These are phyloP conservation scores for Caenorhabditis briggsae DNA, from an alignment of 1,140 invertebrate species.

Conservation along the genomic window DNA sequence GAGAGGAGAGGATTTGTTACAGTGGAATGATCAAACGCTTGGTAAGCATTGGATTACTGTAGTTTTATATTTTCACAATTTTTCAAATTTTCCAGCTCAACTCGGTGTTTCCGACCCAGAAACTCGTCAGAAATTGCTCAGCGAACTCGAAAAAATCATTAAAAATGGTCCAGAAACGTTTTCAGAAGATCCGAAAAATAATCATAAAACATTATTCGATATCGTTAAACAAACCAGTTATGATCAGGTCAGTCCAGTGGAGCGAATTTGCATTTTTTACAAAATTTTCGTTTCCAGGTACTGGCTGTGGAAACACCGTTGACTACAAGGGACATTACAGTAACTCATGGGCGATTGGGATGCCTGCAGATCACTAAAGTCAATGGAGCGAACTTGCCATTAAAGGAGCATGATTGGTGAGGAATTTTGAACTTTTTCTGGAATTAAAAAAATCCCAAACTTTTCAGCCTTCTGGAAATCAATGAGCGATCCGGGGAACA, in stretches of 20 bases:
- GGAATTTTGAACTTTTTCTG: too few relatives aligned
- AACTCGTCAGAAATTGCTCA: constrained; percentile 40
- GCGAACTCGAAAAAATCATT: constrained; percentile 20
- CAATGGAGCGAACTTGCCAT: constrained; percentile 59
- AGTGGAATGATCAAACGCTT: constrained; percentile 57
- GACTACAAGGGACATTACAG: constrained; percentile 58
- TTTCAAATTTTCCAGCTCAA: constrained; percentile 59
- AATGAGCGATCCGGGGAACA: constrained; percentile 59
- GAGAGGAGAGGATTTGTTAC: constrained; percentile 60
- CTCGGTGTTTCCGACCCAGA: constrained; percentile 42
- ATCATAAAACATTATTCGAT: constrained; percentile 59
- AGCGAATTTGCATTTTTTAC: too few relatives aligned
- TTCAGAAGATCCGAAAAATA: constrained; percentile 8
- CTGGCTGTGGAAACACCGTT: constrained; percentile 62
- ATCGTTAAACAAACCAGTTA: constrained; percentile 55
- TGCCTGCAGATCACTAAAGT: constrained; percentile 63
- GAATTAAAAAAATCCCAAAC: too few relatives aligned
- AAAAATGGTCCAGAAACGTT: constrained; percentile 11
- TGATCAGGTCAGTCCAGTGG: constrained; percentile 46
- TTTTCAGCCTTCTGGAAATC: constrained; percentile 60
- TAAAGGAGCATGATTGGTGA: constrained; percentile 59
- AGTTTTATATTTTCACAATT: too few relatives aligned
- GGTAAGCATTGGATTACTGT: background rate
- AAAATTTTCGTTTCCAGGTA: constrained; percentile 10
- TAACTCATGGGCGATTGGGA: constrained; percentile 57